Conservation (phyloP, 2,797 vertebrate genomes). For the Centropyge bicolor region DNA sequence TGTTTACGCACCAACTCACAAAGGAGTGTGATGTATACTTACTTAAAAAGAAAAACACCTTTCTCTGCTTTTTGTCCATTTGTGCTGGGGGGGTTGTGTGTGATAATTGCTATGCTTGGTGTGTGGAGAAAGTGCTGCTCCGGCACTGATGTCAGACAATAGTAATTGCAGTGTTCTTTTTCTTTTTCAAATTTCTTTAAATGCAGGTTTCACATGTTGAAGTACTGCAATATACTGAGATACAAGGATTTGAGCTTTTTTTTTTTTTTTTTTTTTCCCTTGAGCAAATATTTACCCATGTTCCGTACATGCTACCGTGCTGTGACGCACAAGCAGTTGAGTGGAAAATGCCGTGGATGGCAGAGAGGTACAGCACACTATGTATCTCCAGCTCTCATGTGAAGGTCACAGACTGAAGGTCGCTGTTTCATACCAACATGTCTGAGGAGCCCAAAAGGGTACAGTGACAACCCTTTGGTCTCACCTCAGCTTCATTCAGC, state of each 20-base stretch:
- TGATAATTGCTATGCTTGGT: constrained; percentile 33
- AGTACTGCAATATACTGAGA: background rate
- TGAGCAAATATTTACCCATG: background rate
- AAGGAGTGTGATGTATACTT: background rate
- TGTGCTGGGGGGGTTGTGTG: background rate
- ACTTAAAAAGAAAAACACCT: background rate
- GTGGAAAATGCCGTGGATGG: background rate
- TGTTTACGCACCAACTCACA: background rate
- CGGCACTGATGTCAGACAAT: constrained; percentile 44
- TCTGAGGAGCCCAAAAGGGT: background rate
- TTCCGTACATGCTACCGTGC: background rate
- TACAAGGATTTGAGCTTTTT: background rate
- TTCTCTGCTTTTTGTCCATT: background rate
- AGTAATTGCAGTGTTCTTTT: constrained; percentile 31
- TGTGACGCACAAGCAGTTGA: background rate
- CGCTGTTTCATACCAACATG: constrained; percentile 1
- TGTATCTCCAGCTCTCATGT: background rate
- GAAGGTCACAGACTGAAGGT: constrained; percentile 18
- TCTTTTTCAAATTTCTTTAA: constrained; percentile 1
- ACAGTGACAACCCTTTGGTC: background rate
- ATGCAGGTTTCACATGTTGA: background rate
- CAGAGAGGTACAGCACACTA: background rate
- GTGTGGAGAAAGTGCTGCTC: constrained; percentile 43
- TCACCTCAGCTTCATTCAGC: background rate
- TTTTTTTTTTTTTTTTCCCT: background rate